phyloP scores from a whole-genome alignment of 2,113 vertebrate species.

The Myocastor coypus region DNA sequence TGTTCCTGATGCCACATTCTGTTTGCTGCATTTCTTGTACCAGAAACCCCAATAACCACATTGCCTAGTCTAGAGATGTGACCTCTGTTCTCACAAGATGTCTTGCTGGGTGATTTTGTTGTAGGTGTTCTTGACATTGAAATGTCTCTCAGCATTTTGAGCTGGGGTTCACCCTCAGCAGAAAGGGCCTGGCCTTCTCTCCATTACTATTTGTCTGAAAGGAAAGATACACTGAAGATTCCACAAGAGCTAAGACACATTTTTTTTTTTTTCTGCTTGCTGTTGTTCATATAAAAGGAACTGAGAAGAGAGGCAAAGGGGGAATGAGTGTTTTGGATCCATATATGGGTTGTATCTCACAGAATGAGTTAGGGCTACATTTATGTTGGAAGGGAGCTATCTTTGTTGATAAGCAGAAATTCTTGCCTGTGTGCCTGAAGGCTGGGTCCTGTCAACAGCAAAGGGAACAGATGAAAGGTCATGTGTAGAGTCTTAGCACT shows the following conservation, averaged over 20 bases:
- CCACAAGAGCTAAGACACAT: neutral
- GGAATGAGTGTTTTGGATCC: neutral
- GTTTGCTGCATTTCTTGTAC: neutral
- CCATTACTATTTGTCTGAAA: accelerated
- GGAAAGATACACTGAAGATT: neutral
- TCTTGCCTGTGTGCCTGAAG: neutral
- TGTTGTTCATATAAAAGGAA: neutral
- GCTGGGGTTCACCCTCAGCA: neutral
- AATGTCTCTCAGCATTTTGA: neutral
- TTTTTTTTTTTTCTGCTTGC: accelerated
- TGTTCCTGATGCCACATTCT: neutral
- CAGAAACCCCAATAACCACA: neutral
- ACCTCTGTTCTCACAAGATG: neutral
- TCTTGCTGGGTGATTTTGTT: neutral
- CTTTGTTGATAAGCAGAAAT: conserved; percentile 54
- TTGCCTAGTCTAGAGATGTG: neutral
- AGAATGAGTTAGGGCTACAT: neutral
- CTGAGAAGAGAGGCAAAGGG: neutral
- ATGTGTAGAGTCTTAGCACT: neutral
- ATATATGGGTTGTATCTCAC: neutral
- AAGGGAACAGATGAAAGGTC: neutral
- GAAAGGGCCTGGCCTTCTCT: neutral
- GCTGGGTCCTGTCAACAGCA: neutral
- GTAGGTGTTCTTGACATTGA: neutral
- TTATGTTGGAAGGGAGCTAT: conserved; percentile 54